Conservation (phyloP, 2,888 invertebrate genomes). For the Nomada ruficornis region DNA sequence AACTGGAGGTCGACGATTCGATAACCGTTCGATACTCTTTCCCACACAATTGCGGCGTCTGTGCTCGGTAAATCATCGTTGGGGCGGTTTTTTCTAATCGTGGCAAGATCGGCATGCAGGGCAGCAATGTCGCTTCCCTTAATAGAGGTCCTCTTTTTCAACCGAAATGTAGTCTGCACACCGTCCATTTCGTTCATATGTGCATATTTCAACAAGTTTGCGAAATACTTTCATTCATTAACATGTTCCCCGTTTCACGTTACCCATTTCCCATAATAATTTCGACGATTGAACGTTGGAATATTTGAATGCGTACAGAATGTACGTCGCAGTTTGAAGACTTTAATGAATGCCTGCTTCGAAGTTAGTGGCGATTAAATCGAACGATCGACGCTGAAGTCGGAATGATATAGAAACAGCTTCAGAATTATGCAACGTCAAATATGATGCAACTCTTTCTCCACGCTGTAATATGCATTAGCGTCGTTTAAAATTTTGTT, state of each 20-base stretch:
- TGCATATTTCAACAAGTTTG: background rate
- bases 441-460: too few species aligned
- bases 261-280: too few species aligned
- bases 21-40: constrained; percentile 68
- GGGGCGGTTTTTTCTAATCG: background rate
- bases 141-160: background rate
- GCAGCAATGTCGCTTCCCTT: background rate
- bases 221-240: background rate
- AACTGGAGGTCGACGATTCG: constrained; percentile 68
- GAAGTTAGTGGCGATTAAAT: constrained; percentile 5
- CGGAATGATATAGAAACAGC: background rate
- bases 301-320: too few species aligned
- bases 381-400: background rate
- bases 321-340: background rate
- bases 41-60: constrained; percentile 62
- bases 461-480: too few species aligned
- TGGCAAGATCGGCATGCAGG: background rate
- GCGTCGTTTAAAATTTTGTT: too few species aligned
- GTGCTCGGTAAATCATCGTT: background rate
- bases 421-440: background rate
- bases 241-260: background rate
- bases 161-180: background rate
- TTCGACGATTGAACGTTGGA: background rate
- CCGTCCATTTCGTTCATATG: background rate
- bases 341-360: background rate